Base-by-base conservation (phyloP, 2,888 invertebrate genomes). In the Mythimna ferrago region DNA sequence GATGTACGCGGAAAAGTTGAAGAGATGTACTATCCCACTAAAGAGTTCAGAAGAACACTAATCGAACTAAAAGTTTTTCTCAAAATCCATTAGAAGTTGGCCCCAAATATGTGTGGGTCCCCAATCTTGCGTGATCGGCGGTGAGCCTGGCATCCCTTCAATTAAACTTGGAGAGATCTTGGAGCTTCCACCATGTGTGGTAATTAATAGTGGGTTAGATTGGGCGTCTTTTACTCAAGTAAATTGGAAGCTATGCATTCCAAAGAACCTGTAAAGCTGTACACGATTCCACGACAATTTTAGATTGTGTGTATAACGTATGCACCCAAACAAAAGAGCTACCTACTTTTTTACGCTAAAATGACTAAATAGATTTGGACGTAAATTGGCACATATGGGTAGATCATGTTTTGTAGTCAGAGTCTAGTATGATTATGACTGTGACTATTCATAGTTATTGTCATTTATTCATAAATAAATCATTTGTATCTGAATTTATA, bases 161-260 rank as follows among this genome's bases (percentile, higher is more conserved):
- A 92, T 92, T 88, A 84, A 92, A 92, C 92, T 93, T 90, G 57
- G 57, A 60, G 41, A 76, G 73, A 83, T 91, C 90, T 91, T 90
- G 70, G 69, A 83, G 84, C 58, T 75, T 62, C 6, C 38, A 65
- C 48, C 70, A 19, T 71, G 54, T 72, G 67, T 65, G 21, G 67
- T 70, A 83, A 80, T 81, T 75, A 75, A 78, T 66, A 11, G 32
- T 38, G 14, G 7, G 2, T n/a, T n/a, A 0, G 48, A 56, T 60
- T 16, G 2, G 53, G 10, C 35, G 21, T 54, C 44, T 60, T 60
- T 35, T 21, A 14, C n/a, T 61, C 2, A 9, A 48, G 16, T 21
- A 21, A 14, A 21, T 7, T 1, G 6, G n/a, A 21, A 41, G 21
- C 7, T 61, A 16, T 61, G 21, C 14, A 38, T 35, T n/a, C n/a